Conservation (phyloP, 2,888 invertebrate species). For the Campoletis raptor region DNA sequence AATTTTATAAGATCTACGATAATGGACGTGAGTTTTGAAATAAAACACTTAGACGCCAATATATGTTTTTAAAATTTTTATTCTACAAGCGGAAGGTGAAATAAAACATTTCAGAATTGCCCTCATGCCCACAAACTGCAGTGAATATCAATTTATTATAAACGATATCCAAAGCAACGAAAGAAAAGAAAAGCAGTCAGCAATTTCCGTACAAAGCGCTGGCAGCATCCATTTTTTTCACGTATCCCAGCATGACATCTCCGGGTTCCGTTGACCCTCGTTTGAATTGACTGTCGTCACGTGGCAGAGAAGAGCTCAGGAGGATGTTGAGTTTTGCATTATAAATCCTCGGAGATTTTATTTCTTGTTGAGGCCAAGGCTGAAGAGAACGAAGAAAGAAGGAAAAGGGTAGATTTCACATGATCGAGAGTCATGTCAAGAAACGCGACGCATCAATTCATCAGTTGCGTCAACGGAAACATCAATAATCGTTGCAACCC, state of each 20-base stretch:
- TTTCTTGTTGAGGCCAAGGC: constrained; percentile 71
- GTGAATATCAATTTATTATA: constrained; percentile 41
- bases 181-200: constrained; percentile 22
- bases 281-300: constrained; percentile 69
- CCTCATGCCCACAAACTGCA: not conserved
- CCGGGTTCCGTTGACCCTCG: constrained; percentile 69
- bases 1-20: not conserved
- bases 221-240: constrained; percentile 65
- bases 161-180: not conserved
- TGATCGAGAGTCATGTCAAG: constrained; percentile 73
- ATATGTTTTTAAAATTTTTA: not conserved
- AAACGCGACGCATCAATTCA: constrained; percentile 81
- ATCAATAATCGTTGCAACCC: constrained; percentile 77
- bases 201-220: constrained; percentile 43
- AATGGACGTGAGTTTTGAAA: not conserved
- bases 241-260: constrained; percentile 65
- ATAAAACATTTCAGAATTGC: not conserved
- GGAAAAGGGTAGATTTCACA: constrained; percentile 32
- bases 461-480: constrained; percentile 81
- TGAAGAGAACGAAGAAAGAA: constrained; percentile 4
- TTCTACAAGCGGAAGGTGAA: not conserved
- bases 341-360: constrained; percentile 81
- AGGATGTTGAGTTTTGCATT: constrained; percentile 78
- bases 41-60: not conserved
- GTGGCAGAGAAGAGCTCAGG: constrained; percentile 57